phyloP scores from a whole-genome alignment of 37 sponge, comb jelly and placozoan genomes.

The Mnemiopsis leidyi region DNA sequence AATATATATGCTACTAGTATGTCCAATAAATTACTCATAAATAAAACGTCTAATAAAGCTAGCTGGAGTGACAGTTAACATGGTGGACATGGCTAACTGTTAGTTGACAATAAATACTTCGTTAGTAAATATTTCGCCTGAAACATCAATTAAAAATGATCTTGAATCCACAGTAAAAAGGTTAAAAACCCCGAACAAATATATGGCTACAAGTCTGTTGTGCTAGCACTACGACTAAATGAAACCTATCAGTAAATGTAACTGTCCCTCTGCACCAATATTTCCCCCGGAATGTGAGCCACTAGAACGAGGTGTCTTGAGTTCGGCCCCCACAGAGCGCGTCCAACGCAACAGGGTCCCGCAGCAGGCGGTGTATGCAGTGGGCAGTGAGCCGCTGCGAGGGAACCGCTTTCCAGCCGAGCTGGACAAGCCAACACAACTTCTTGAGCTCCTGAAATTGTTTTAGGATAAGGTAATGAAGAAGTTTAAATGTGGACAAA shows the following conservation, averaged over 20 bases:
- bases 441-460: slow-evolving; percentile 43
- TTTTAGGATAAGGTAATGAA: neutral
- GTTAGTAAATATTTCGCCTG: neutral
- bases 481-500: neutral
- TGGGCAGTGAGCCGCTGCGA: slow-evolving; percentile 59
- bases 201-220: neutral
- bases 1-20: neutral
- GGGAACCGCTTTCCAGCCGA: slow-evolving; percentile 48
- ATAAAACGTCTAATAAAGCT: neutral
- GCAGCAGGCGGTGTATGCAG: slow-evolving; percentile 47
- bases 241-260: neutral
- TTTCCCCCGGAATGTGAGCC: neutral
- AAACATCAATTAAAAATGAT: neutral
- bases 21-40: slow-evolving; percentile 52
- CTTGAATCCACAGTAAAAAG: neutral
- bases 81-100: neutral
- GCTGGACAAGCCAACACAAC: slow-evolving; percentile 48
- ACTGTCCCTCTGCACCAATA: neutral
- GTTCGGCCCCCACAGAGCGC: slow-evolving; percentile 9
- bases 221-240: neutral
- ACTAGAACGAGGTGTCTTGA: neutral
- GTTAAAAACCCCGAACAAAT: neutral
- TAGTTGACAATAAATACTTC: neutral
- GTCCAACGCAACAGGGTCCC: slow-evolving; percentile 28
- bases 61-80: neutral